Conservation (phyloP, 37 sponge, comb jelly and placozoan species). For the Dysidea cf. avara region DNA sequence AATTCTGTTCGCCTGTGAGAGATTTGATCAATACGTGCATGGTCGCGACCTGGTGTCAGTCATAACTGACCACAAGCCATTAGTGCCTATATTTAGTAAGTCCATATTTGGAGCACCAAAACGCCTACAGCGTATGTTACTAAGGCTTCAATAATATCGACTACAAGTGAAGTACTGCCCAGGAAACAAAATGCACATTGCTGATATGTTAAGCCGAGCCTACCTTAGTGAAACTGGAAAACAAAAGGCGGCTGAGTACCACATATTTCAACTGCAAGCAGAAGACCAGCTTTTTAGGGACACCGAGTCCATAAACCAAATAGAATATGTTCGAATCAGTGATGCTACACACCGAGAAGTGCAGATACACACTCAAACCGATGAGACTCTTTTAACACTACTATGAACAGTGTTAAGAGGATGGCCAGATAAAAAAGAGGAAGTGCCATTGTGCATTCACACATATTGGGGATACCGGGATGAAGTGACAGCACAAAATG, state of each 20-base stretch:
- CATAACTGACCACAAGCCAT: conserved; percentile 53
- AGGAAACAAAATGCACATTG: conserved; percentile 37
- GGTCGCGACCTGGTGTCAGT: conserved; percentile 27
- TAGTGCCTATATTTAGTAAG: conserved; percentile 34
- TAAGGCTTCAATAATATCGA: conserved; percentile 36
- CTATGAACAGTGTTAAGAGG: not conserved
- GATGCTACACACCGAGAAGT: no score
- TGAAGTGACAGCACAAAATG: not conserved
- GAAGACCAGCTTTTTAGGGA: no score
- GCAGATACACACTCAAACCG: no score
- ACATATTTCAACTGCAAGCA: no score
- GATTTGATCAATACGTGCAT: conserved; percentile 40
- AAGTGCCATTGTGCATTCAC: conserved; percentile 7
- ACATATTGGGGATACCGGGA: conserved; percentile 26
- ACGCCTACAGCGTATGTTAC: conserved; percentile 51
- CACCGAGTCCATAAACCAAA: no score
- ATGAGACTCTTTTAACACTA: no score
- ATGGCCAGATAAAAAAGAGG: conserved; percentile 39
- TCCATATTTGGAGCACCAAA: conserved; percentile 38
- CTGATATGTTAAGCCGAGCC: conserved; percentile 50
- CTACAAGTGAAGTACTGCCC: conserved; percentile 35
- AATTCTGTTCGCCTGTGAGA: conserved; percentile 52
- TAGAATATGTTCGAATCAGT: no score
- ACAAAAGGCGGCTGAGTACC: no score
- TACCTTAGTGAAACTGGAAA: not conserved